phyloP scores from a whole-genome alignment of 2,113 vertebrate genomes.

The Ifrita kowaldi region DNA sequence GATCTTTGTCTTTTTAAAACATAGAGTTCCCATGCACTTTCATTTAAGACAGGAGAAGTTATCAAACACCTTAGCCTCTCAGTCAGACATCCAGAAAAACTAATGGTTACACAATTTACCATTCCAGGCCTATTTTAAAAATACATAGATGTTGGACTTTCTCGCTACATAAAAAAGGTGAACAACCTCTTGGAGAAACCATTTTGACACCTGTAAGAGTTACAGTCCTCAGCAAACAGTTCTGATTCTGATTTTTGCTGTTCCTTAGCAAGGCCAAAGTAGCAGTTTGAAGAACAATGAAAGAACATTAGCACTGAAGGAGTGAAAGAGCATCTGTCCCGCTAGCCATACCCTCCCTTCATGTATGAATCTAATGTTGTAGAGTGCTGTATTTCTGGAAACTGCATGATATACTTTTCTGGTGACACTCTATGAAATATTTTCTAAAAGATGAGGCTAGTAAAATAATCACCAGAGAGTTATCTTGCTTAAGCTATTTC shows the following conservation, averaged over 20 bases:
- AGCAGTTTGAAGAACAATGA: not conserved
- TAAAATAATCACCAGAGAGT: conserved; percentile 18
- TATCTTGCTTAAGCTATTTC: conserved; percentile 27
- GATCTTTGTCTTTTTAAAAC: not conserved
- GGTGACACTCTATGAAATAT: not conserved
- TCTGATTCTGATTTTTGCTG: not conserved
- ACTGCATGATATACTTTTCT: not conserved
- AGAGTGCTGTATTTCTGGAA: not conserved
- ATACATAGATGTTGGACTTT: not conserved
- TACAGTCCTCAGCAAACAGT: not conserved
- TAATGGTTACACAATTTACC: not conserved
- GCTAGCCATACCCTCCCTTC: not conserved
- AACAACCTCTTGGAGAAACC: not conserved
- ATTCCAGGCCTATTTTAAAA: not conserved
- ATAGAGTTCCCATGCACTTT: not conserved
- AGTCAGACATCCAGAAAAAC: not conserved
- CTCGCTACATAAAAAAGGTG: not conserved
- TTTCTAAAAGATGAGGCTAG: not conserved
- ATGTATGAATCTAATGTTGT: not conserved
- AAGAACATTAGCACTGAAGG: not conserved
- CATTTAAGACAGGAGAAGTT: not conserved
- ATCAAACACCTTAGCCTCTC: not conserved
- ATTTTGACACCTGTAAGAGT: not conserved
- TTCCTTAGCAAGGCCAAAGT: not conserved
- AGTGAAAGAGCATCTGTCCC: not conserved